These are phyloP conservation scores for Noctua janthina DNA, from an alignment of 2,888 invertebrate genomes.

Conservation along the genomic window DNA sequence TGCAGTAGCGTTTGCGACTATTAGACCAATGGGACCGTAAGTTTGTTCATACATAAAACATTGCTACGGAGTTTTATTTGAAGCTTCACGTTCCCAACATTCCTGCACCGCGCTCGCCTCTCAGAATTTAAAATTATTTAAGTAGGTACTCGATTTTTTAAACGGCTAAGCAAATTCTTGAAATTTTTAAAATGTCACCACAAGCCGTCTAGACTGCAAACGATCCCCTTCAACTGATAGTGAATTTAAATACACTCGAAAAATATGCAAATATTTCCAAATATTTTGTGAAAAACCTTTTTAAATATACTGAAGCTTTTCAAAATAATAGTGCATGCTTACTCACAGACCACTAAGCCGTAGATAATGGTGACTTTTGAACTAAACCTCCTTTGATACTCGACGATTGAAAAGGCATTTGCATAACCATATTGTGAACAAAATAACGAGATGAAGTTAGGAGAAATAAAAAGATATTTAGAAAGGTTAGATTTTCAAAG, in stretches of 20 bases:
- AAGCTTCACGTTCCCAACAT: not conserved
- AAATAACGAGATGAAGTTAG: conserved; percentile 33
- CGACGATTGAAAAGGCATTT: conserved; percentile 31
- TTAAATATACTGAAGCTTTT: conserved; percentile 9
- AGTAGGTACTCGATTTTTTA: not conserved
- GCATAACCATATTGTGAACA: conserved; percentile 34
- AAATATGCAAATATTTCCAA: conserved; percentile 29
- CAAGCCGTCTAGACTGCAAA: conserved; percentile 47
- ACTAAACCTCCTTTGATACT: conserved; percentile 45
- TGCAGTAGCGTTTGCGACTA: not conserved
- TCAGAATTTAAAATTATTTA: conserved; percentile 26
- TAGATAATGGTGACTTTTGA: conserved; percentile 44
- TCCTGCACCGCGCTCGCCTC: not conserved
- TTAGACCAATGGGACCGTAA: not conserved
- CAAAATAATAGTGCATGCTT: conserved; percentile 26
- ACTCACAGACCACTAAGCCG: conserved; percentile 32
- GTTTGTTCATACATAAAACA: conserved; percentile 12
- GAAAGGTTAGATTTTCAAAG: not conserved
- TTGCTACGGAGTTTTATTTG: not conserved
- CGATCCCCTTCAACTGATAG: conserved; percentile 29
- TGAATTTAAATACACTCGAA: conserved; percentile 27
- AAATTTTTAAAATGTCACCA: conserved; percentile 38
- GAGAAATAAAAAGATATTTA: not conserved
- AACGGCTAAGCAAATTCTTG: not conserved
- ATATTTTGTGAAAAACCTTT: conserved; percentile 19